Evolutionary conservation across 2,113 vertebrate genomes (phyloP).

Genomic region (Anguilla japonica): DNA sequence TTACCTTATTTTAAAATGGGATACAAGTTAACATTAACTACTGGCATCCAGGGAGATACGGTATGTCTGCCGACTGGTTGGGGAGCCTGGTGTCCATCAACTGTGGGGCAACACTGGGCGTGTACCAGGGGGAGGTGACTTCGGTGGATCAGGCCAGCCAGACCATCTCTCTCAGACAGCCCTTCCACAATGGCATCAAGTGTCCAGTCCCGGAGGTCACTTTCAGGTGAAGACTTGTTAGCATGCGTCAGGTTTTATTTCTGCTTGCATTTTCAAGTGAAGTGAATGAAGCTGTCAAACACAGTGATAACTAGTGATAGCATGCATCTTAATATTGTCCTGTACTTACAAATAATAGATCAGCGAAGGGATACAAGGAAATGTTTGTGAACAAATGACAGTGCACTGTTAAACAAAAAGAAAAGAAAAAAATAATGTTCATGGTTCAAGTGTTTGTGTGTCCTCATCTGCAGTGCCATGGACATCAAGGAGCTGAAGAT

Average conservation of each 20-base stretch:
- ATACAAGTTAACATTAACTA: not conserved
- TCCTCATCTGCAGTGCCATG: slow-evolving; percentile 76
- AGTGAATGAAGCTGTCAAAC: not conserved
- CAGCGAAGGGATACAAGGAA: too few relatives aligned
- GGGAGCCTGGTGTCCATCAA: slow-evolving; percentile 96
- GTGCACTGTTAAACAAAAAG: too few relatives aligned
- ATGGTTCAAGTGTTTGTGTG: not conserved
- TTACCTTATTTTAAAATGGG: not conserved
- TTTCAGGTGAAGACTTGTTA: slow-evolving; percentile 79
- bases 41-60: not conserved
- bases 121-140: slow-evolving; percentile 93
- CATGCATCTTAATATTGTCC: not conserved
- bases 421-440: too few relatives aligned
- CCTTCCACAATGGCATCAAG: slow-evolving; percentile 95
- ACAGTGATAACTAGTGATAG: not conserved
- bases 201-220: slow-evolving; percentile 97
- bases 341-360: too few relatives aligned
- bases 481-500: slow-evolving; percentile 97
- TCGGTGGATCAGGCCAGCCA: slow-evolving; percentile 93
- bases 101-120: slow-evolving; percentile 88
- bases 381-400: too few relatives aligned
- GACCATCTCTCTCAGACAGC: slow-evolving; percentile 91
- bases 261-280: not conserved
- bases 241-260: not conserved
- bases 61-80: slow-evolving; percentile 93